phyloP scores from a whole-genome alignment of 2,797 vertebrate species.

The Sparus aurata region DNA sequence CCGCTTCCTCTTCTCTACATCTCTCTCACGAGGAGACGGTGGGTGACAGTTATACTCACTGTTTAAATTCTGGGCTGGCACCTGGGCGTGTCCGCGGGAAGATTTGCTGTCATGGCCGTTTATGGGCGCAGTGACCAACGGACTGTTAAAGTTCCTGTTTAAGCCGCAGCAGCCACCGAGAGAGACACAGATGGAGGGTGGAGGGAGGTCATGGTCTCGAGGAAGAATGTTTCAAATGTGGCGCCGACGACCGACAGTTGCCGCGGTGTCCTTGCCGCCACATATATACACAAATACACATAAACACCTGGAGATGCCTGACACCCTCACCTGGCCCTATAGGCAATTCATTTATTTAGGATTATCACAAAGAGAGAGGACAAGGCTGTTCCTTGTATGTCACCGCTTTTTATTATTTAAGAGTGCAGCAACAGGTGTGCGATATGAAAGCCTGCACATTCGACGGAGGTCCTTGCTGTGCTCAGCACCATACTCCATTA shows the following conservation, averaged over 20 bases:
- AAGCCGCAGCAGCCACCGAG: conserved; percentile 10
- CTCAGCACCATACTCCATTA: background rate
- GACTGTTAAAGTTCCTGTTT: conserved; percentile 57
- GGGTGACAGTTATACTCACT: conserved; percentile 40
- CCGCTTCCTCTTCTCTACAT: background rate
- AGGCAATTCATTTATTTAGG: conserved; percentile 22
- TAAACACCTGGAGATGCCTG: background rate
- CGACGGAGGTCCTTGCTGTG: background rate
- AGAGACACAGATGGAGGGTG: conserved; percentile 9
- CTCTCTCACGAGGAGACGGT: background rate
- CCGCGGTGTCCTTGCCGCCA: conserved; percentile 39
- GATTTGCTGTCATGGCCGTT: conserved; percentile 65
- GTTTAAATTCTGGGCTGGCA: conserved; percentile 53
- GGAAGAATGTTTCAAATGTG: conserved; percentile 28
- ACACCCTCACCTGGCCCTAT: background rate
- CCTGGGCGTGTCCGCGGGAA: conserved; percentile 44
- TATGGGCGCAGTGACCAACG: conserved; percentile 48
- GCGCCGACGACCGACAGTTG: conserved; percentile 24
- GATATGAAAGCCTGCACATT: conserved; percentile 7
- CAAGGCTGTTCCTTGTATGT: conserved; percentile 36
- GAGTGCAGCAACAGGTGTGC: conserved; percentile 69
- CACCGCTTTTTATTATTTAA: conserved; percentile 52
- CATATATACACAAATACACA: conserved; percentile 8
- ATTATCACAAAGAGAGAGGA: conserved; percentile 43
- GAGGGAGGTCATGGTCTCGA: conserved; percentile 24